These are phyloP conservation scores for Austrofundulus limnaeus DNA, from an alignment of 2,113 vertebrate species.

Conservation along the genomic window DNA sequence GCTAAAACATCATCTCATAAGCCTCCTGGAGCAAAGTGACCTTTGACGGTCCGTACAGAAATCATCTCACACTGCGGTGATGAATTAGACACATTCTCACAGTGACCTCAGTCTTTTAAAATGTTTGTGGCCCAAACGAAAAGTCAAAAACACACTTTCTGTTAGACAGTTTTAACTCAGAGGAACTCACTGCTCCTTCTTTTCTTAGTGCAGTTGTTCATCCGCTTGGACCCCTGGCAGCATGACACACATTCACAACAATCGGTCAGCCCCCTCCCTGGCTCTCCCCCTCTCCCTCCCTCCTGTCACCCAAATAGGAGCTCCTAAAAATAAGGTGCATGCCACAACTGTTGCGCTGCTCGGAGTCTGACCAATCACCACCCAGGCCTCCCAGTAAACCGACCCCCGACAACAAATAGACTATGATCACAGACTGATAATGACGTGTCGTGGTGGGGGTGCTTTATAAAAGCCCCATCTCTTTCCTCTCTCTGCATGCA, in stretches of 20 bases:
- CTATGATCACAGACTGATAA: slow-evolving; percentile 76
- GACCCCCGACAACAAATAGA: slow-evolving; percentile 75
- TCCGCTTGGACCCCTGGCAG: slow-evolving; percentile 34
- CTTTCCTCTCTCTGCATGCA: slow-evolving; percentile 51
- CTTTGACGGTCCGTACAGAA: slow-evolving; percentile 35
- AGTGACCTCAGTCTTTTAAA: slow-evolving; percentile 43
- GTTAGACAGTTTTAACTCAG: neutral
- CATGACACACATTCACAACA: slow-evolving; percentile 64
- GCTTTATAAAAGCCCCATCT: slow-evolving; percentile 75
- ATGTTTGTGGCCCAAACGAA: neutral
- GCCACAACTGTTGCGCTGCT: slow-evolving; percentile 66
- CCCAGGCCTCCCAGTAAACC: slow-evolving; percentile 57
- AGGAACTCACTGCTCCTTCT: slow-evolving; percentile 38
- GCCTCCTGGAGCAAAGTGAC: slow-evolving; percentile 17
- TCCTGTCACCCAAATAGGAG: slow-evolving; percentile 63
- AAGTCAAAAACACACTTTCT: neutral
- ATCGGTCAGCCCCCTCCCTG: slow-evolving; percentile 37
- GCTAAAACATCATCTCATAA: slow-evolving; percentile 1
- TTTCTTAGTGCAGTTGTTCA: slow-evolving; percentile 69
- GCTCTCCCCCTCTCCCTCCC: neutral
- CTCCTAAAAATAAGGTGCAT: slow-evolving; percentile 80
- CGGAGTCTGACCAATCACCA: slow-evolving; percentile 65
- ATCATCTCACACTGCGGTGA: slow-evolving; percentile 54
- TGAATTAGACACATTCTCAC: slow-evolving; percentile 50
- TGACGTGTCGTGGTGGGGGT: slow-evolving; percentile 78